These are phyloP conservation scores for Pseudomugil gertrudae DNA, from an alignment of 2,797 vertebrate species.

Conservation along the genomic window DNA sequence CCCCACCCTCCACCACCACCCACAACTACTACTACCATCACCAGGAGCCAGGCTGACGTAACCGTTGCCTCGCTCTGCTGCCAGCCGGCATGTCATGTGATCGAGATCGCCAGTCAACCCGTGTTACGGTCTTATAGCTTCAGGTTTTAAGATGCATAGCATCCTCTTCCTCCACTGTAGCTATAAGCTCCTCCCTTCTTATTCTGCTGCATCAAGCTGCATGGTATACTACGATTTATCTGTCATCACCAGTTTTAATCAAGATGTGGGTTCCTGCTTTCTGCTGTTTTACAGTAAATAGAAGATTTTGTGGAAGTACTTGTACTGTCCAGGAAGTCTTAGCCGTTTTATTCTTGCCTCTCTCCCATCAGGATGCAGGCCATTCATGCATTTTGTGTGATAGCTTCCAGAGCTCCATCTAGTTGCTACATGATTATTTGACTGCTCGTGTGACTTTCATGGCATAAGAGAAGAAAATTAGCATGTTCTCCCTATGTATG, in stretches of 20 bases:
- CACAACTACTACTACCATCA: conserved; percentile 54
- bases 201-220: conserved; percentile 46
- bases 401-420: conserved; percentile 35
- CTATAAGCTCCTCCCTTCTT: neutral
- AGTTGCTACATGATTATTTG: conserved; percentile 44
- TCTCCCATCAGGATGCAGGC: conserved; percentile 22
- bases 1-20: conserved; percentile 38
- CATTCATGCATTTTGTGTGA: conserved; percentile 53
- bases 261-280: conserved; percentile 26
- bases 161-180: conserved; percentile 33
- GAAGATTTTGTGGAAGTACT: conserved; percentile 40
- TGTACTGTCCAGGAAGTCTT: conserved; percentile 54
- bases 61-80: conserved; percentile 49
- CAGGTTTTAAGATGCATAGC: conserved; percentile 51
- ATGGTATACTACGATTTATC: conserved; percentile 44
- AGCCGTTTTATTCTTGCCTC: conserved; percentile 34
- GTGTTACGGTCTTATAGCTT: conserved; percentile 62
- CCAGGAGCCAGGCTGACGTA: conserved; percentile 68
- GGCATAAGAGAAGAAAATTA: too few species aligned
- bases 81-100: conserved; percentile 64
- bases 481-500: too few species aligned
- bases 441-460: conserved; percentile 35
- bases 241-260: conserved; percentile 47
- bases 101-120: conserved; percentile 62
- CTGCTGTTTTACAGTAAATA: conserved; percentile 17